Conservation (phyloP, 2,888 invertebrate species). For the Chaitophorus viminalis region DNA sequence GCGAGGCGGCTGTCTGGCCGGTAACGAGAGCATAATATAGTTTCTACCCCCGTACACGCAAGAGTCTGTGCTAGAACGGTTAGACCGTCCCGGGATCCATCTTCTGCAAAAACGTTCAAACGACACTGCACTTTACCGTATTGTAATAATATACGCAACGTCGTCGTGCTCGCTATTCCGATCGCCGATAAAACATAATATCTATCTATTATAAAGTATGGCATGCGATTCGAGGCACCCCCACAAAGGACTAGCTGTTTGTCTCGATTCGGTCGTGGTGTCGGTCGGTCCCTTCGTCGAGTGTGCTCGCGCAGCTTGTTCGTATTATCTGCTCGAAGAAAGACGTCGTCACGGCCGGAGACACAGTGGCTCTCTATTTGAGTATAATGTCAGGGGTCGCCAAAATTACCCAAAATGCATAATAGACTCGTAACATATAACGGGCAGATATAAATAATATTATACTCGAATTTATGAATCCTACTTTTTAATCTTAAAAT, state of each 20-base stretch:
- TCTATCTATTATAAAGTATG: neutral
- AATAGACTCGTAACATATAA: too few species aligned
- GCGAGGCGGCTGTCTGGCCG: neutral
- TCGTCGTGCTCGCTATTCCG: conserved; percentile 35
- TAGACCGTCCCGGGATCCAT: conserved; percentile 25
- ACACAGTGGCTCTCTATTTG: too few species aligned
- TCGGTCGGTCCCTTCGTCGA: neutral
- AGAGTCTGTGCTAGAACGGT: neutral
- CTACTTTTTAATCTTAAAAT: too few species aligned
- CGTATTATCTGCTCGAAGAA: too few species aligned
- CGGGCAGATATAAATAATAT: too few species aligned
- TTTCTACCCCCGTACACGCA: neutral
- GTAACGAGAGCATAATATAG: conserved; percentile 15
- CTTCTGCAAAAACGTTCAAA: conserved; percentile 34
- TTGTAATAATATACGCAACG: neutral
- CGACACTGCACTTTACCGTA: conserved; percentile 22
- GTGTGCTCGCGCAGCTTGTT: neutral
- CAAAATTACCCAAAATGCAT: too few species aligned
- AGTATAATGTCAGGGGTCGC: too few species aligned
- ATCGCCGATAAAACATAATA: conserved; percentile 34
- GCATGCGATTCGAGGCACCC: neutral
- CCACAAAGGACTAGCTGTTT: neutral
- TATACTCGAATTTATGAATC: too few species aligned
- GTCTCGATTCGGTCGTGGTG: neutral
- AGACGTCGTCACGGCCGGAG: neutral